A percentile compares a stretch with the other conserved stretches of the same genome.
Conservation (phyloP, 1,140 invertebrate species). For the Sogatella furcifera region DNA sequence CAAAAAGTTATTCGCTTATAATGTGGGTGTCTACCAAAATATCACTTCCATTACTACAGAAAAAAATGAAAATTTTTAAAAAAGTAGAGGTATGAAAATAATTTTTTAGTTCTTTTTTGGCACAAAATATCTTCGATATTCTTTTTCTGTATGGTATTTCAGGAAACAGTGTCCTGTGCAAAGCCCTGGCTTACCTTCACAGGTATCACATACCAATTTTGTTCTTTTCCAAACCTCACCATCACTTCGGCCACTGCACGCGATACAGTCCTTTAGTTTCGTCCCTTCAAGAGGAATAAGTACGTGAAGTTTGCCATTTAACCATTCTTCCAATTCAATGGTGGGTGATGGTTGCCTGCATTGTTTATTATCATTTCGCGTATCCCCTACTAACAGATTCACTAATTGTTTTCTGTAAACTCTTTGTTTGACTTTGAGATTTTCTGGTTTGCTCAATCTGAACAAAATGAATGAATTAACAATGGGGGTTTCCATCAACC, state of each 20-base stretch:
- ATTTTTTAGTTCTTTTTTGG: not conserved
- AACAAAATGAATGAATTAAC: constrained; percentile 4
- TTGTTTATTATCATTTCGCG: not conserved
- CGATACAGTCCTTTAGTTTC: constrained; percentile 5
- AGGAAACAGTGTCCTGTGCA: not conserved
- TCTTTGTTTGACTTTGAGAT: not conserved
- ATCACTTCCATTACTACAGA: too few species aligned
- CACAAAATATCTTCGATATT: not conserved
- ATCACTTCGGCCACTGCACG: not conserved
- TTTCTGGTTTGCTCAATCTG: not conserved
- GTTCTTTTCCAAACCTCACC: not conserved
- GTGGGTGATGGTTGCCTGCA: not conserved
- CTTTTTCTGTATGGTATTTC: constrained; percentile 8
- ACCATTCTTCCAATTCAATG: not conserved
- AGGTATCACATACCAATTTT: not conserved
- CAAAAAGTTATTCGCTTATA: too few species aligned
- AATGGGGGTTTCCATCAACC: not conserved
- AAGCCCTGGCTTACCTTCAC: not conserved
- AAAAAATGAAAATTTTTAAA: too few species aligned
- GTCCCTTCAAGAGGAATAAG: not conserved
- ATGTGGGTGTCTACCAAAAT: too few species aligned
- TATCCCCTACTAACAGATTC: not conserved
- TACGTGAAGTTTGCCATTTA: constrained; percentile 5
- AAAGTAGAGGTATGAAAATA: too few species aligned
- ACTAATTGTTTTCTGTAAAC: constrained; percentile 4